Evolutionary conservation across 2,113 vertebrate species (phyloP), one percentile per base, ranked within the genome.

Genomic region (Prochilodus magdalenae): DNA sequence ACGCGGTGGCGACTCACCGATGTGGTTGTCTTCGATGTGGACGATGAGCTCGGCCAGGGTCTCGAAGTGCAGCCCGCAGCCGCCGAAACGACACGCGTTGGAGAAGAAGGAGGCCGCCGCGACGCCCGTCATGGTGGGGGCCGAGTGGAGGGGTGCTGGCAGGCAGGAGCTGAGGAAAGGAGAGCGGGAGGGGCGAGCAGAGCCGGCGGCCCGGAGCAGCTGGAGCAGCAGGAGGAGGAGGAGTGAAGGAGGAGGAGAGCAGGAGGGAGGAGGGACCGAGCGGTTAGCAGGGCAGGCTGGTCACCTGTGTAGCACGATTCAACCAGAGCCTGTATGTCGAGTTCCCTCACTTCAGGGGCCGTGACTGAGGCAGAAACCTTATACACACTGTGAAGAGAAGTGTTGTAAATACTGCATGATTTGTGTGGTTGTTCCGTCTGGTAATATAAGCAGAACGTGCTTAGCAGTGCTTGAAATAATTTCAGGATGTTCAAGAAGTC

Each of bases 71-170:
- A 96, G 96, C 87, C 97, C 96, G 93, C 97, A 98, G 92, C 95
- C 94, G 79, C 96, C 95, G 91, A 98, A 98, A 71, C 95, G 94
- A 93, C 97, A 98, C 84, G 93, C 94, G 91, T 98, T 98, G 91
- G 96, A 98, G 89, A 98, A 98, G 94, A 98, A 98, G 90, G 96
- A 98, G 91, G 96, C 96, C 90, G 97, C 96, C 90, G 97, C 96
- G 93, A 98, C 96, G 92, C 95, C 95, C 93, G 96, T 96, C 96
- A 97, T 98, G 94, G 93, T 96, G 81, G n/a, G 22, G n/a, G 30
- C 90, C 90, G 90, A 91, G 90, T 85, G 86, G 91, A 87, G 89
- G 85, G 86, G 77, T 86, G 88, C 86, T 86, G 84, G 89, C 89
- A 91, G 91, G 91, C 82, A 91, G 91, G 92, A 86, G 94, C 91